Evolutionary conservation across 2,888 invertebrate species (phyloP).

Genomic region (Andricus quercusramuli): DNA sequence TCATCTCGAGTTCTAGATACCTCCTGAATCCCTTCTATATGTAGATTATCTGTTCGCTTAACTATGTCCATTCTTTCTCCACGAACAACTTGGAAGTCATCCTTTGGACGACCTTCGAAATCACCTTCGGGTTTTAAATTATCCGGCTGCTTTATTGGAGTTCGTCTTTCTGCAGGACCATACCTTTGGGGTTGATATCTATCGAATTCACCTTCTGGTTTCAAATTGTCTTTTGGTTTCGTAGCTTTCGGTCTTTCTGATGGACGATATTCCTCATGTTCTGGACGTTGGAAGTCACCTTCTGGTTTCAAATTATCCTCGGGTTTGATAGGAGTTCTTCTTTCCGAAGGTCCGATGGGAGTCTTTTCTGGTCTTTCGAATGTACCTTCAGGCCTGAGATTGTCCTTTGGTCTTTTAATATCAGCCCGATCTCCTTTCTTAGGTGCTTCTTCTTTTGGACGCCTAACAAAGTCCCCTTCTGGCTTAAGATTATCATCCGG

Average conservation of each 20-base stretch:
- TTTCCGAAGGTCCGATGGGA: constrained; percentile 77
- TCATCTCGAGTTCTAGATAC: constrained; percentile 81
- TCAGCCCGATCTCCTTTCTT: too few species aligned
- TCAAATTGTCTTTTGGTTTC: constrained; percentile 71
- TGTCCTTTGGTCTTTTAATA: too few species aligned
- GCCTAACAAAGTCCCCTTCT: too few species aligned
- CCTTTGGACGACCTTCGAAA: constrained; percentile 77
- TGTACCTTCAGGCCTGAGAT: too few species aligned
- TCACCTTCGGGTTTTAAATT: constrained; percentile 81
- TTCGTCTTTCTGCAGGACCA: constrained; percentile 76
- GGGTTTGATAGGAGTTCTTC: constrained; percentile 70
- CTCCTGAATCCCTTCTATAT: constrained; percentile 79
- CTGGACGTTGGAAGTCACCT: constrained; percentile 79
- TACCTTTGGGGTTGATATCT: constrained; percentile 74
- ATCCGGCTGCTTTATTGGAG: constrained; percentile 75
- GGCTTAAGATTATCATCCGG: constrained; percentile 74
- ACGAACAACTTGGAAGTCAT: constrained; percentile 81
- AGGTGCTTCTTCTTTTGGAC: too few species aligned
- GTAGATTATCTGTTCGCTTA: constrained; percentile 77
- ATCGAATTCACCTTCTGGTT: too few species aligned
- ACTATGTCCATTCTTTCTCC: constrained; percentile 80
- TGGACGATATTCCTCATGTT: constrained; percentile 75
- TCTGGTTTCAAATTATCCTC: constrained; percentile 78
- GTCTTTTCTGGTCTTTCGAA: too few species aligned
- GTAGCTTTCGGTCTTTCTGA: constrained; percentile 73